phyloP scores from a whole-genome alignment of 1,140 invertebrate species.

The Whitmania pigra region DNA sequence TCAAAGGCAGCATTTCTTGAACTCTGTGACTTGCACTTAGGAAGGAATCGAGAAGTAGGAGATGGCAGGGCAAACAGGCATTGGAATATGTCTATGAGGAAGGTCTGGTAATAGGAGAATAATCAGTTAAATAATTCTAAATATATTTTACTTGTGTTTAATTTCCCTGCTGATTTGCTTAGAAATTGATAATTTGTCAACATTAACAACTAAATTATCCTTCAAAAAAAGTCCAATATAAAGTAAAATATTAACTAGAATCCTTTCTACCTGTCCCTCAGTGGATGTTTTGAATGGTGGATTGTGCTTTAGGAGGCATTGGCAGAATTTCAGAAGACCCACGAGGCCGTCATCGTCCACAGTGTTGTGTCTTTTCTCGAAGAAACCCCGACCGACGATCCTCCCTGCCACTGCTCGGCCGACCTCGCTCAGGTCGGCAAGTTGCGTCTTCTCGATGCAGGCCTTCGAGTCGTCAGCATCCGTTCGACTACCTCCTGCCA shows the following conservation, averaged over 20 bases:
- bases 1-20: constrained; percentile 78
- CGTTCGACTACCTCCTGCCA: too few species aligned
- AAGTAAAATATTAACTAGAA: too few species aligned
- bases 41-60: constrained; percentile 65
- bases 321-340: constrained; percentile 70
- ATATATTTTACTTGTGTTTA: not conserved
- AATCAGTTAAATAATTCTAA: not conserved
- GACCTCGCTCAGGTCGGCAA: constrained; percentile 59
- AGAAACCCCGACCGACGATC: constrained; percentile 60
- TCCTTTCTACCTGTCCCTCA: constrained; percentile 51
- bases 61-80: constrained; percentile 78
- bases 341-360: constrained; percentile 78
- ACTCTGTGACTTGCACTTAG: constrained; percentile 79
- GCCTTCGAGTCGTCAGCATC: too few species aligned
- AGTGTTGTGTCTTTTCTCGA: constrained; percentile 65
- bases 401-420: constrained; percentile 61
- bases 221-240: too few species aligned
- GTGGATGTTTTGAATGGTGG: constrained; percentile 68
- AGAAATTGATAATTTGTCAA: too few species aligned
- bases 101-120: constrained; percentile 28
- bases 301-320: constrained; percentile 69
- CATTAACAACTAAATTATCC: too few species aligned
- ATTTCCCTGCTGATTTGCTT: too few species aligned
- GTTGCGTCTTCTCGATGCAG: constrained; percentile 48
- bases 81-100: constrained; percentile 59